Evolutionary conservation across 2,888 invertebrate species (phyloP), one percentile per base, ranked within the genome.

Genomic region (Drosophila kanekoi): DNA sequence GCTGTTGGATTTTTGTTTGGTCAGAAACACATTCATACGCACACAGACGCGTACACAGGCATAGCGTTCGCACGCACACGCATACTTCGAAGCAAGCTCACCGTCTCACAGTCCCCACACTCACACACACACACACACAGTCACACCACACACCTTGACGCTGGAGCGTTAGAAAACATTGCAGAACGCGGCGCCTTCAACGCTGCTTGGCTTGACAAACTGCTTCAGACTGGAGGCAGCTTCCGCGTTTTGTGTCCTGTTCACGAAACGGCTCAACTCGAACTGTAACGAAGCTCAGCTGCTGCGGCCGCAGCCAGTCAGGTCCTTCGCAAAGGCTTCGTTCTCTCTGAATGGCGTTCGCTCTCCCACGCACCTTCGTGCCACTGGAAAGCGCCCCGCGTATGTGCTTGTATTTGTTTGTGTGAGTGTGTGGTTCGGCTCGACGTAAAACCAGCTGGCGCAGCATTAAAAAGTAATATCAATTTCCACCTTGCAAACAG

Each of bases 401-500:
- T 35, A n/a, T 20, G 43, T 38, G 16, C 35, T 20, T 40, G 51
- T 38, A 18, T 33, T 28, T 9, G 40, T 40, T 45, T 28, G 44
- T 28, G n/a, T 43, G 47, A 40, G 44, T 40, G 40, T 16, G 10
- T 35, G 56, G 59, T 16, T 54, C n/a, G 49, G 38, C 38, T 40
- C 47, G 40, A 35, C 54, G 71, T 52, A 62, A 74, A 72, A 77
- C 83, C 83, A 83, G 83, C 83, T 83, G 87, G 88, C 83, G 73
- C 84, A 86, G 88, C 88, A 86, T 88, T 86, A 86, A 86, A 88
- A 85, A 88, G 85, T 88, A 88, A 85, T 85, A 86, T 86, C 89
- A 88, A 86, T 87, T 87, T 87, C 85, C 81, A 87, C 86, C 86
- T 87, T 89, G 78, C 84, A 73, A 78, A 78, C 72, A 51, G 61